Evolutionary conservation across 35 echinoderm and acorn worm genomes (phyloP).

Genomic region (Diadema setosum): DNA sequence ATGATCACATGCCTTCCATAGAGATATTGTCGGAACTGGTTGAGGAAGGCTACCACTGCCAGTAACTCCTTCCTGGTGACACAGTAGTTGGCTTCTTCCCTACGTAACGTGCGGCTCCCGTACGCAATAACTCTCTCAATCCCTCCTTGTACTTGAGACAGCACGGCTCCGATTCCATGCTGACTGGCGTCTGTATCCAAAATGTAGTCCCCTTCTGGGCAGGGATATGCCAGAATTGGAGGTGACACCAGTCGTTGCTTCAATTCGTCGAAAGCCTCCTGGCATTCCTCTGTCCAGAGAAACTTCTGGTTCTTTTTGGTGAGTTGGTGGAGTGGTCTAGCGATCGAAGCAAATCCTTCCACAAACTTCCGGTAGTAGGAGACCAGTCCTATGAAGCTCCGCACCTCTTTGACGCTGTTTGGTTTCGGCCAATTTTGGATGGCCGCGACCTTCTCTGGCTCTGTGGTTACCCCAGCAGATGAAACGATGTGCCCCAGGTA

Average conservation of each 20-base stretch:
- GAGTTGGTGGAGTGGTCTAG: slow-evolving; percentile 8
- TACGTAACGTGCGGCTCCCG: background rate
- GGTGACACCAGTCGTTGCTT: background rate
- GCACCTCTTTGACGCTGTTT: background rate
- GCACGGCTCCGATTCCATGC: background rate
- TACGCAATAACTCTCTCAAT: background rate
- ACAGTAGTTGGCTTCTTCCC: slow-evolving; percentile 21
- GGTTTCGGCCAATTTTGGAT: slow-evolving; percentile 17
- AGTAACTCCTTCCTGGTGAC: slow-evolving; percentile 34
- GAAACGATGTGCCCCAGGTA: too few relatives aligned
- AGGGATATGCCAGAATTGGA: background rate
- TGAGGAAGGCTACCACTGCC: slow-evolving; percentile 1
- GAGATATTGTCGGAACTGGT: slow-evolving; percentile 29
- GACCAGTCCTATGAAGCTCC: background rate
- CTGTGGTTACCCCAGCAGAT: too few relatives aligned
- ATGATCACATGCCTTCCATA: slow-evolving; percentile 6
- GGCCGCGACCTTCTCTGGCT: too few relatives aligned
- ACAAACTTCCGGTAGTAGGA: slow-evolving; percentile 15
- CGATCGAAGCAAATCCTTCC: background rate
- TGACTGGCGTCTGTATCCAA: slow-evolving; percentile 37
- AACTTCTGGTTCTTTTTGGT: background rate
- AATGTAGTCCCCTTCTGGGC: background rate
- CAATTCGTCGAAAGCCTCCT: background rate
- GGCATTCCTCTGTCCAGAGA: background rate
- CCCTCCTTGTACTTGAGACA: slow-evolving; percentile 3